A percentile compares a stretch with the other conserved stretches of the same genome.
Evolutionary conservation across 2,888 invertebrate species (phyloP).

Genomic region (Lysandra bellargus): DNA sequence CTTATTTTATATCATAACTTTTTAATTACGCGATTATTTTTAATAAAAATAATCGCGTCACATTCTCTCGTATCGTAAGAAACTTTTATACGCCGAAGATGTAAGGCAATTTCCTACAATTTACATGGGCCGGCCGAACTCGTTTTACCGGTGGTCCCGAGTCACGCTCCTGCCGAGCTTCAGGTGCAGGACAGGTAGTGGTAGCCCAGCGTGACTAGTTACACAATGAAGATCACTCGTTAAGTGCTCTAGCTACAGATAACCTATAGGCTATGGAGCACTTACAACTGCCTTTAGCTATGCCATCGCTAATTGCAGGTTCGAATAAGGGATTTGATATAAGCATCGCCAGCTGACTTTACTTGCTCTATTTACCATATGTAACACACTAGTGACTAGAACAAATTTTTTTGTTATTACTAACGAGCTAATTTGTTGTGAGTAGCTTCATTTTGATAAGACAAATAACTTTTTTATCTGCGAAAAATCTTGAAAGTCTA

Average conservation of each 20-base stretch:
- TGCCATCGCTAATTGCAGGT: neutral
- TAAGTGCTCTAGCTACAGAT: neutral
- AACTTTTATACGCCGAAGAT: conserved; percentile 21
- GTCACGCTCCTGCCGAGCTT: conserved; percentile 49
- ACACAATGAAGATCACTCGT: conserved; percentile 42
- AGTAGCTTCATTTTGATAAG: too few relatives aligned
- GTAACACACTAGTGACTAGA: too few relatives aligned
- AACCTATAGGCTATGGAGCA: neutral
- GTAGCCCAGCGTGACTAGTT: conserved; percentile 46
- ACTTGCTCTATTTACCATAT: too few relatives aligned
- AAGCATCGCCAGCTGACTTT: too few relatives aligned
- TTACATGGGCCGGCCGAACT: conserved; percentile 49
- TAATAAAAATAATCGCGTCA: neutral
- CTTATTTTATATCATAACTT: too few relatives aligned
- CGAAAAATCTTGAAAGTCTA: too few relatives aligned
- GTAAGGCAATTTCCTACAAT: conserved; percentile 31
- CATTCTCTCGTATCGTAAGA: neutral
- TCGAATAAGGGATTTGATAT: neutral
- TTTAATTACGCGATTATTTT: too few relatives aligned
- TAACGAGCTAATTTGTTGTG: too few relatives aligned
- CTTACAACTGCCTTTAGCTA: neutral
- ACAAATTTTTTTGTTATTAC: too few relatives aligned
- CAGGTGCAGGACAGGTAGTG: conserved; percentile 52
- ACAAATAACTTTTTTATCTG: too few relatives aligned
- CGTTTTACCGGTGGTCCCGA: conserved; percentile 50